Conservation (phyloP, 2,797 vertebrate species). For the Rhinichthys osculus region DNA sequence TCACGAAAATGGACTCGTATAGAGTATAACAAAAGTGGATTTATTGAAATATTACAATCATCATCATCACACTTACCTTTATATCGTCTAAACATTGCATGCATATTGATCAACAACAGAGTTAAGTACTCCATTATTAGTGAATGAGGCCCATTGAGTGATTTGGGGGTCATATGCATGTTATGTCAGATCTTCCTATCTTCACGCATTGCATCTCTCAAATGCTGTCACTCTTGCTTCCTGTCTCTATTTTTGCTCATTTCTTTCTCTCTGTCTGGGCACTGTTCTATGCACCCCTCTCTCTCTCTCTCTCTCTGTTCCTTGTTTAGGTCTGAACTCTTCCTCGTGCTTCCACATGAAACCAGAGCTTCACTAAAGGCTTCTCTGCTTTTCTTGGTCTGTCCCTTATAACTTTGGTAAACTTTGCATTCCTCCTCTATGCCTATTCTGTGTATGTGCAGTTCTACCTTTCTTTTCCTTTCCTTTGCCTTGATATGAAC, state of each 20-base stretch:
- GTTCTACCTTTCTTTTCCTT: conserved; percentile 61
- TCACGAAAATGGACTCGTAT: not conserved
- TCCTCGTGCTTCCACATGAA: conserved; percentile 98
- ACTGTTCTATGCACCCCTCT: conserved; percentile 66
- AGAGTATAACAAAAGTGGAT: not conserved
- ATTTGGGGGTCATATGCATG: conserved; percentile 52
- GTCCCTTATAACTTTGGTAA: conserved; percentile 98
- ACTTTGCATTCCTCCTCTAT: conserved; percentile 81
- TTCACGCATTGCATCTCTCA: conserved; percentile 53
- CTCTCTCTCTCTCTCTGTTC: conserved; percentile 80
- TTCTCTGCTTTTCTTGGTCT: conserved; percentile 99
- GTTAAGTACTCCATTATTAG: not conserved
- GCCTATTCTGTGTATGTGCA: conserved; percentile 51
- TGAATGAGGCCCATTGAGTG: not conserved
- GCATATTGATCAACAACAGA: conserved; percentile 14
- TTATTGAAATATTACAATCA: not conserved
- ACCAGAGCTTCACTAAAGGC: conserved; percentile 99
- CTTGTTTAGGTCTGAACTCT: conserved; percentile 98
- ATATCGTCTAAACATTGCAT: conserved; percentile 20
- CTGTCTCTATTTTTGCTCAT: conserved; percentile 67
- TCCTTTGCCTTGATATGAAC: conserved; percentile 39
- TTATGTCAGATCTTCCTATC: conserved; percentile 65
- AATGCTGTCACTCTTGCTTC: conserved; percentile 62
- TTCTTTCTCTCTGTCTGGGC: conserved; percentile 68
- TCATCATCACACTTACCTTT: conserved; percentile 6